A percentile compares a stretch with the other conserved stretches of the same genome.
Conservation (phyloP, 2,797 vertebrate species). For the Girardinus metallicus region DNA sequence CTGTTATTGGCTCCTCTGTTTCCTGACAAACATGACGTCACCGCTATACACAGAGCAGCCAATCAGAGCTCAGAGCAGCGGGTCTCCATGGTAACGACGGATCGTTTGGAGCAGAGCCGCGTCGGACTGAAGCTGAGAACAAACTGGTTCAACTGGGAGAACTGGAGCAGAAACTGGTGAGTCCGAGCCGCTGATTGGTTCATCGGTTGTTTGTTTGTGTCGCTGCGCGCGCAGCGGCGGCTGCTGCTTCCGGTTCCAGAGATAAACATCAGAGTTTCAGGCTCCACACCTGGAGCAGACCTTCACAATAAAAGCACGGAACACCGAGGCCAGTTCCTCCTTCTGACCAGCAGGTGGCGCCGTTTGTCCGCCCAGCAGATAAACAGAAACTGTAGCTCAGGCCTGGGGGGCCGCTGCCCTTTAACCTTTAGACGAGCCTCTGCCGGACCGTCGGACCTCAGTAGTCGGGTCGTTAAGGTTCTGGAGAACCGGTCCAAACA, state of each 20-base stretch:
- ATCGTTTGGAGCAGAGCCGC: conserved; percentile 38
- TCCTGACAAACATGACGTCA: neutral
- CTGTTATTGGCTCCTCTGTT: neutral
- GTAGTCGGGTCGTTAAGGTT: no score
- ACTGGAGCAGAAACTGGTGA: neutral
- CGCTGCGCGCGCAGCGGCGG: neutral
- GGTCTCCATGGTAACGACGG: conserved; percentile 60
- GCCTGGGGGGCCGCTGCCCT: no score
- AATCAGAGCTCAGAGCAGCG: conserved; percentile 36
- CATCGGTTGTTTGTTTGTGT: neutral
- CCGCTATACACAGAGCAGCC: conserved; percentile 10
- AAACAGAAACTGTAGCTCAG: neutral
- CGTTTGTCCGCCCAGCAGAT: neutral
- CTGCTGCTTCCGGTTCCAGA: neutral
- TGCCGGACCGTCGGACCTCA: no score
- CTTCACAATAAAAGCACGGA: neutral
- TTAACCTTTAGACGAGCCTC: no score
- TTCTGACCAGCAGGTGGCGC: neutral
- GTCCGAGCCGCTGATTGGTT: neutral
- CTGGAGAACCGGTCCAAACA: no score
- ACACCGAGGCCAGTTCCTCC: neutral
- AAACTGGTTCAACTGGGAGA: neutral
- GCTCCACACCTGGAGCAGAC: neutral
- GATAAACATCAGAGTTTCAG: neutral
- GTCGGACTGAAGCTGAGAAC: neutral